These are phyloP conservation scores for Tetanocera ferruginea DNA, from an alignment of 2,888 invertebrate genomes.

Conservation along the genomic window DNA sequence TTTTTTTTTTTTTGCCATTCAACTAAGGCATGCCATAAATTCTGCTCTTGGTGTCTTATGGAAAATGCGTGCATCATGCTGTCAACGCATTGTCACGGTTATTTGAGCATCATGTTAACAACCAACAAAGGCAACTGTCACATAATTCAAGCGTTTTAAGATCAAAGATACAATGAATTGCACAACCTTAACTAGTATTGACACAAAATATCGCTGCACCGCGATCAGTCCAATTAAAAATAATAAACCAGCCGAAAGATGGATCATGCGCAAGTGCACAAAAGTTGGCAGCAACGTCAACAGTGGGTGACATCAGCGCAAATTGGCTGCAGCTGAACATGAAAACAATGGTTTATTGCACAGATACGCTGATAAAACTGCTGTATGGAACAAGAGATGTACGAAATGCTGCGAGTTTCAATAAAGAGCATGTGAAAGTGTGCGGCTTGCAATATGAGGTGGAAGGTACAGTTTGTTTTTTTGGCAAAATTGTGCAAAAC, in stretches of 20 bases:
- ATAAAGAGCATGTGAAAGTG: neutral
- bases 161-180: no score
- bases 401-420: neutral
- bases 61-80: no score
- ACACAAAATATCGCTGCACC: no score
- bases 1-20: no score
- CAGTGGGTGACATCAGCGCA: slow-evolving; percentile 41
- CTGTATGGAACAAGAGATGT: neutral
- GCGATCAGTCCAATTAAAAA: slow-evolving; percentile 44
- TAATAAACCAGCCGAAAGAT: slow-evolving; percentile 38
- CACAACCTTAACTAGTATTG: no score
- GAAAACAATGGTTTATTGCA: neutral
- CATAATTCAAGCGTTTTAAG: no score
- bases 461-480: no score
- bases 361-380: neutral
- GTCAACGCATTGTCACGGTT: neutral
- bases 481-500: no score
- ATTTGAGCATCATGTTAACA: neutral
- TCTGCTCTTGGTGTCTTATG: no score
- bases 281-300: neutral
- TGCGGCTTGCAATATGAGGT: no score
- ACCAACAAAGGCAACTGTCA: no score
- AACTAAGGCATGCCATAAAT: no score
- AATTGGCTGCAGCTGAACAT: slow-evolving; percentile 27
- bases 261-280: slow-evolving; percentile 17